Evolutionary conservation across 2,113 vertebrate genomes (phyloP).

Genomic region (Nesogale talazaci): DNA sequence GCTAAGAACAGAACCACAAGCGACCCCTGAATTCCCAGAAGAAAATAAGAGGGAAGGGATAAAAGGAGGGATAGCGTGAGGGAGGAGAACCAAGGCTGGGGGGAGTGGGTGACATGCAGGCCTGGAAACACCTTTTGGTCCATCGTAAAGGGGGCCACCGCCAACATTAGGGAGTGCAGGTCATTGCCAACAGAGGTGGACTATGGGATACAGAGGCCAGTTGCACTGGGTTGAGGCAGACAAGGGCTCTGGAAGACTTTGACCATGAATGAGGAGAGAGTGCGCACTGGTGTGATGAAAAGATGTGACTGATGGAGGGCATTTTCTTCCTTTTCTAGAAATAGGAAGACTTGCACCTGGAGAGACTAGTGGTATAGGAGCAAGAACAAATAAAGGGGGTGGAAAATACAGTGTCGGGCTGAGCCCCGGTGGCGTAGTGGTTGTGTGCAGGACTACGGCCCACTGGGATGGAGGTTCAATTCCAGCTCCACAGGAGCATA

Average conservation of each 20-base stretch:
- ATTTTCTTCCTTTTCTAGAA: background rate
- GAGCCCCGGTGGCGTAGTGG: no score
- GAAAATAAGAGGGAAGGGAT: background rate
- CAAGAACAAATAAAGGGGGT: background rate
- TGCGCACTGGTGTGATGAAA: background rate
- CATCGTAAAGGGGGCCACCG: background rate
- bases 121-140: background rate
- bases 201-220: background rate
- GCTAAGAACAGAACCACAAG: background rate
- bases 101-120: no score
- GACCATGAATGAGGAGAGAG: background rate
- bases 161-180: background rate
- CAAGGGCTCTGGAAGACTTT: background rate
- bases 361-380: background rate
- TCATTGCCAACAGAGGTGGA: background rate
- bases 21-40: background rate
- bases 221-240: background rate
- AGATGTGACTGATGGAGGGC: background rate
- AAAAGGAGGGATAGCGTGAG: background rate
- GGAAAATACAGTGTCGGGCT: background rate
- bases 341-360: background rate
- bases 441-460: no score
- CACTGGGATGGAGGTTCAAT: no score
- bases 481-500: no score
- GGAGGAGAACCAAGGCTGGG: background rate